Percentiles rank a stretch among this genome's conserved stretches.
phyloP scores from a whole-genome alignment of 2,113 vertebrate genomes.

The Etia nguti region DNA sequence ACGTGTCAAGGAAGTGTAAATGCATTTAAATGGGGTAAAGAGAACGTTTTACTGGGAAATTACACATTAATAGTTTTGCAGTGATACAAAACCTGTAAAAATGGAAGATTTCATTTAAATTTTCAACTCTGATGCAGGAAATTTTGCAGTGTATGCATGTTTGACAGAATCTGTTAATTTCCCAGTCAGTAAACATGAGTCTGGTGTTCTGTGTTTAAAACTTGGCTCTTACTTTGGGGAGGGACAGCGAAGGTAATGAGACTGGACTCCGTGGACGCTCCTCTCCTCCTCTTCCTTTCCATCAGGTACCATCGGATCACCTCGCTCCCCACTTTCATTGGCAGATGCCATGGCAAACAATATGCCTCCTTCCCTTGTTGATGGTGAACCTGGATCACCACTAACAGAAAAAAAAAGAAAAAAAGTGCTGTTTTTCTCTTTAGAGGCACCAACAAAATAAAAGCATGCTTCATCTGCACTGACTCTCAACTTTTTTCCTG shows the following conservation, averaged over 20 bases:
- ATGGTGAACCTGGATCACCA: background rate
- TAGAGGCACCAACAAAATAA: background rate
- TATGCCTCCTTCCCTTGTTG: background rate
- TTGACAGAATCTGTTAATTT: background rate
- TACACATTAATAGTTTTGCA: background rate
- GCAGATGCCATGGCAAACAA: conserved; percentile 77
- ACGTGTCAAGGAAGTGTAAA: background rate
- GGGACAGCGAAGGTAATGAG: conserved; percentile 87
- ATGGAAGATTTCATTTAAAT: background rate
- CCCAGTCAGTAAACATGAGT: background rate
- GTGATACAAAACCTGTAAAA: background rate
- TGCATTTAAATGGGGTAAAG: background rate
- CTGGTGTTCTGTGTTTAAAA: background rate
- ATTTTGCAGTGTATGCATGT: background rate
- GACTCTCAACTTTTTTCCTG: background rate
- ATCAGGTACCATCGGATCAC: conserved; percentile 67
- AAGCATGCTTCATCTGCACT: background rate
- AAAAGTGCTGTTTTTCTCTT: background rate
- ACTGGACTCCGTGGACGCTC: conserved; percentile 76
- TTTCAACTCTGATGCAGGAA: background rate
- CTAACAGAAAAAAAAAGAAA: background rate
- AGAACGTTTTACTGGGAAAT: background rate
- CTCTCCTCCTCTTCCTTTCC: conserved; percentile 44
- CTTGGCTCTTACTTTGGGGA: conserved; percentile 75
- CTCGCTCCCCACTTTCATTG: conserved; percentile 53